Conservation (phyloP, 2,888 invertebrate species). For the Leptopilina drosophilae region DNA sequence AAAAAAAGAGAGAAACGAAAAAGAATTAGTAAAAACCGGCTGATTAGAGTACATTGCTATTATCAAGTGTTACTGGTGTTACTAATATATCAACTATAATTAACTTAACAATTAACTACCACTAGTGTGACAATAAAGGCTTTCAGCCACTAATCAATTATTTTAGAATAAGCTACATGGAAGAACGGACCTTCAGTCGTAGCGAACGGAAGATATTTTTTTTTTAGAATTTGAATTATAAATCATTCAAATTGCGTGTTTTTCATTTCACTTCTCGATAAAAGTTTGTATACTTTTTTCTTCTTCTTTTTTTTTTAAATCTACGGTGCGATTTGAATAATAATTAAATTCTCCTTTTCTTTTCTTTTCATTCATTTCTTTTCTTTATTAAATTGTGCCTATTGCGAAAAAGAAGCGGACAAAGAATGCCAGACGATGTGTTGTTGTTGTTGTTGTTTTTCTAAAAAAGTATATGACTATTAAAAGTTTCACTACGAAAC, state of each 20-base stretch:
- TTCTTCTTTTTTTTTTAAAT: slow-evolving; percentile 23
- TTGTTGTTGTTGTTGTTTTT: neutral
- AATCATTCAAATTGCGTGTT: slow-evolving; percentile 30
- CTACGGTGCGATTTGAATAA: slow-evolving; percentile 16
- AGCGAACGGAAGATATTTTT: slow-evolving; percentile 67
- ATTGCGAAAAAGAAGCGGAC: slow-evolving; percentile 19
- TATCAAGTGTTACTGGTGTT: slow-evolving; percentile 73
- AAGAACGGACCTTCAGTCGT: slow-evolving; percentile 74
- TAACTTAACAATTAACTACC: slow-evolving; percentile 49
- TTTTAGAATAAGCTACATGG: slow-evolving; percentile 73
- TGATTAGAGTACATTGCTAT: slow-evolving; percentile 71
- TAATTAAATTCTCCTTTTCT: neutral
- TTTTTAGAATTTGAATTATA: slow-evolving; percentile 34
- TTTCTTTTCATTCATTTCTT: too few species aligned
- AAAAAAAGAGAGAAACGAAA: neutral
- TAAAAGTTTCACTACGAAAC: slow-evolving; percentile 28
- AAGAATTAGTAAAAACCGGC: slow-evolving; percentile 50
- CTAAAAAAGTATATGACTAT: neutral
- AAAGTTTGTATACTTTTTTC: neutral
- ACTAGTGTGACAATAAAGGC: slow-evolving; percentile 34
- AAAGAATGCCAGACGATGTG: slow-evolving; percentile 33
- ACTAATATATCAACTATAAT: slow-evolving; percentile 47
- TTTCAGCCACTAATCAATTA: slow-evolving; percentile 60
- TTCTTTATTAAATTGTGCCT: slow-evolving; percentile 5
- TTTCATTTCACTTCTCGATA: neutral